Evolutionary conservation across 2,113 vertebrate genomes (phyloP), one percentile per base, ranked within the genome.

Genomic region (Carettochelys insculpta): DNA sequence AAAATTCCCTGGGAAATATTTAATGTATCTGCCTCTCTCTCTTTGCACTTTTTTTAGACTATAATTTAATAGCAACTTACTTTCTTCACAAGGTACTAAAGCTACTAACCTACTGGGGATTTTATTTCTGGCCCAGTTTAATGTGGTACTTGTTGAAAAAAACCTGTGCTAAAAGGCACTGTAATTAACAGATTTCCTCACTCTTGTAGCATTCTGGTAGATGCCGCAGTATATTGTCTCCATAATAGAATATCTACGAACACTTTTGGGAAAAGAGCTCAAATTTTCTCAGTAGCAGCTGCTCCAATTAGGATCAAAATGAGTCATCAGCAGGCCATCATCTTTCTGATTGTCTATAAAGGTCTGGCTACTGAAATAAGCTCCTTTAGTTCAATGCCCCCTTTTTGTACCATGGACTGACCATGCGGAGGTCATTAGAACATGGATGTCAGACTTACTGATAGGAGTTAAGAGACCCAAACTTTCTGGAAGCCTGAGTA

Each of bases 101-200:
- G 84, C 73, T 82, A 88, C 83, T 20, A 41, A 51, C 87, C 13
- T 53, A 96, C 87, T 92, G 90, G 92, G 89, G 78, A 58, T 87
- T 89, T 96, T 53, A 54, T 73, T 50, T 77, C 50, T 90, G 86
- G 77, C 86, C 31, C 58, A 81, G 61, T 82, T 91, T 54, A 48
- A 45, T 48, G 85, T 80, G 79, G 43, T 38, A 47, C 31, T 38
- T 41, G n/a, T 58, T 82, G 43, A 78, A 54, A 94, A 56, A 96
- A 95, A 95, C 82, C 54, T 94, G 84, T 95, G 92, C 92, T 94
- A 96, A 95, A 97, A 97, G 95, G 96, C 96, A 96, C 96, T 95
- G 91, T 82, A 95, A 89, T 93, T 91, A 91, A 92, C 80, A 82
- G 94, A 92, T 88, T 81, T 91, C 83, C 77, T 95, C 53, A 73